Conservation (phyloP, 2,888 invertebrate species). For the Dinocampus coccinellae region DNA sequence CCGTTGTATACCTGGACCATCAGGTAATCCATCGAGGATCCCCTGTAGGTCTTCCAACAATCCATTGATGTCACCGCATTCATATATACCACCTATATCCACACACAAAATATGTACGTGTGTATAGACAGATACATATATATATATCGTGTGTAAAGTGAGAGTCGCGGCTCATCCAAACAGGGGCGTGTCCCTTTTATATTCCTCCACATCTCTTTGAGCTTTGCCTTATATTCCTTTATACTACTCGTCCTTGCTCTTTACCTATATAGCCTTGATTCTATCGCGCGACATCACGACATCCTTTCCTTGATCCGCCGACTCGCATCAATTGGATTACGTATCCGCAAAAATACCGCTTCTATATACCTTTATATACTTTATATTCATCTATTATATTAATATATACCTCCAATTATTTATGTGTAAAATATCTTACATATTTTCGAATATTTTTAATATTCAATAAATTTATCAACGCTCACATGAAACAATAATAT, state of each 20-base stretch:
- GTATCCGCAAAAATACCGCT: conserved; percentile 1
- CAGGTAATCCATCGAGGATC: conserved; percentile 41
- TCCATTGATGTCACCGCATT: conserved; percentile 56
- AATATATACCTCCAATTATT: no score
- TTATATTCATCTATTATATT: background rate
- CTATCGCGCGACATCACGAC: conserved; percentile 63
- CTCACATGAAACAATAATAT: no score
- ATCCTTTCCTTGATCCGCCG: conserved; percentile 66
- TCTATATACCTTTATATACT: background rate
- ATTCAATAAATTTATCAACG: no score
- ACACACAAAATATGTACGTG: no score
- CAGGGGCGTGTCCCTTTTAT: conserved; percentile 40
- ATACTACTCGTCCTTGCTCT: conserved; percentile 30
- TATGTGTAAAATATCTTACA: no score
- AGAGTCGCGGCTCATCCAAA: conserved; percentile 13
- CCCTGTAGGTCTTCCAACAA: conserved; percentile 34
- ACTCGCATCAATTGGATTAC: conserved; percentile 38
- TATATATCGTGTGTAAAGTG: background rate
- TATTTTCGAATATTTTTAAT: no score
- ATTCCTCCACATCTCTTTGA: conserved; percentile 18
- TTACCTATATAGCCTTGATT: conserved; percentile 52
- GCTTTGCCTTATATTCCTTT: conserved; percentile 16
- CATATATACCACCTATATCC: conserved; percentile 6
- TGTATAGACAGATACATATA: conserved; percentile 20
- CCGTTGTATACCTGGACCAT: conserved; percentile 39